Evolutionary conservation across 2,888 invertebrate genomes (phyloP).

Genomic region (Papilio demoleus): DNA sequence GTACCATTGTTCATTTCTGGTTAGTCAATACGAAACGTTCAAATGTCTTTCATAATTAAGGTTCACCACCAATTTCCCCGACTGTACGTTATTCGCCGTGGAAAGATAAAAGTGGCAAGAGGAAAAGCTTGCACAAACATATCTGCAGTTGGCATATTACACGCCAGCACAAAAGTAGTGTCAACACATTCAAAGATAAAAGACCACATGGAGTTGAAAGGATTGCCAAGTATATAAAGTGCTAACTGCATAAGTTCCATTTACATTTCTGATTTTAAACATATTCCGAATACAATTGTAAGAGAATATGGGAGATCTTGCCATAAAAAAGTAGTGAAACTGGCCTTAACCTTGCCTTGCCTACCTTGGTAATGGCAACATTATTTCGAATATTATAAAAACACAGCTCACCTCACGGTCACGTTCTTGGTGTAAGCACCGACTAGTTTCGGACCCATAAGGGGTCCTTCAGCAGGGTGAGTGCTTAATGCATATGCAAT

Average conservation of each 20-base stretch:
- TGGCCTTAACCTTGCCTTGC: too few species aligned
- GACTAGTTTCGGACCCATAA: too few species aligned
- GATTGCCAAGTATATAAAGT: conserved; percentile 31
- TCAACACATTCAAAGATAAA: conserved; percentile 39
- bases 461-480: too few species aligned
- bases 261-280: conserved; percentile 20
- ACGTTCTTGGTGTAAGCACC: too few species aligned
- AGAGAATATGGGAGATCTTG: background rate
- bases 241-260: conserved; percentile 20
- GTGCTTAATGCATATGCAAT: too few species aligned
- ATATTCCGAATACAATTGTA: background rate
- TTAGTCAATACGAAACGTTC: too few species aligned
- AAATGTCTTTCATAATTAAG: background rate
- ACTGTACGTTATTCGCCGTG: background rate
- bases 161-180: conserved; percentile 29
- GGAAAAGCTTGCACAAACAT: conserved; percentile 23
- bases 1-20: too few species aligned
- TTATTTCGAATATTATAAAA: too few species aligned
- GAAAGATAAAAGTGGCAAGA: conserved; percentile 23
- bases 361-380: too few species aligned
- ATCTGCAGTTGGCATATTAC: conserved; percentile 20
- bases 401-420: too few species aligned
- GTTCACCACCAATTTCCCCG: background rate
- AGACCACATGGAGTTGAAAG: conserved; percentile 22
- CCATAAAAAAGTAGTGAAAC: too few species aligned